A percentile compares a stretch with the other conserved stretches of the same genome.
These are phyloP conservation scores for Malurus elegans DNA, from an alignment of 2,113 vertebrate genomes.

Conservation along the genomic window DNA sequence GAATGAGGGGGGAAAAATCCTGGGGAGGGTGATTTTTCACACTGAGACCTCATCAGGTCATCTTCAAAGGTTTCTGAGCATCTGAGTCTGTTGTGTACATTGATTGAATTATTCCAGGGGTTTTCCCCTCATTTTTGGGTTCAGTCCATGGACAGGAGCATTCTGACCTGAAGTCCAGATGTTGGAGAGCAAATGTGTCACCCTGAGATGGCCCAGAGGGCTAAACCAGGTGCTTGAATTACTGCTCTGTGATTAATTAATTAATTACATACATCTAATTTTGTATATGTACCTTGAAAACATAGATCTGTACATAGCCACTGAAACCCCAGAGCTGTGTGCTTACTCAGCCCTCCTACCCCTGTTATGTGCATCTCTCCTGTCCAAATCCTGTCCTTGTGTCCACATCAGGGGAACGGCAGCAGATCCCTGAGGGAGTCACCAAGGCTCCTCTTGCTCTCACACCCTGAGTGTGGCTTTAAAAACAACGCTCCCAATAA, in stretches of 20 bases:
- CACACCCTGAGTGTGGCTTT: background rate
- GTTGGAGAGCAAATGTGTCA: too few species aligned
- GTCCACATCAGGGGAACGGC: background rate
- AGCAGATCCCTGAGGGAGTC: background rate
- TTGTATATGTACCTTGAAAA: background rate
- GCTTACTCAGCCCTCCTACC: background rate
- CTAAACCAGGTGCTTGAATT: too few species aligned
- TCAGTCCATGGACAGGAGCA: too few species aligned
- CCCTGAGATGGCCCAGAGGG: too few species aligned
- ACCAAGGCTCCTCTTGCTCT: rapidly evolving
- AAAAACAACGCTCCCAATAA: background rate
- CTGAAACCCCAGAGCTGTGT: background rate
- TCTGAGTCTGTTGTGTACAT: background rate
- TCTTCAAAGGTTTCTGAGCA: background rate
- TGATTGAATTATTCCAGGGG: too few species aligned
- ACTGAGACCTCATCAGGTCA: background rate
- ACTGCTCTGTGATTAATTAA: too few species aligned
- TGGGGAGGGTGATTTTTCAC: background rate
- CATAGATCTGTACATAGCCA: background rate
- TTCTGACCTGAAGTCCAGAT: too few species aligned
- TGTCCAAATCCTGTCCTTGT: background rate
- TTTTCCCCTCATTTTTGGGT: too few species aligned
- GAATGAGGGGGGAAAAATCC: background rate
- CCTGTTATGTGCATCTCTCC: background rate
- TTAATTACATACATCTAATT: background rate